Evolutionary conservation across 2,797 vertebrate genomes (phyloP).

Genomic region (Leuciscus waleckii): DNA sequence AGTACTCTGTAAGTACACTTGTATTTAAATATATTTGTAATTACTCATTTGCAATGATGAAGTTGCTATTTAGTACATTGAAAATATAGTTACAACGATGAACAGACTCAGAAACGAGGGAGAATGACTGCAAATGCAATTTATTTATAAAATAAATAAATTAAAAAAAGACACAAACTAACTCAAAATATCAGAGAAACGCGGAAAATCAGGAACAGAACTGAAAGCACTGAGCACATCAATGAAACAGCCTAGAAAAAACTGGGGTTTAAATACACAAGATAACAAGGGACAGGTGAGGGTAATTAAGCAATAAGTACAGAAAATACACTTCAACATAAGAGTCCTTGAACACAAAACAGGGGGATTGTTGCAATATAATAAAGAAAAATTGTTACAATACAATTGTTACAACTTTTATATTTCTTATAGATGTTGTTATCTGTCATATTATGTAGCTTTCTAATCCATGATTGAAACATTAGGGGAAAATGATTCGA

Average conservation of each 20-base stretch:
- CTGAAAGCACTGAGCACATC: too few relatives aligned
- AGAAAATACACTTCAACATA: too few relatives aligned
- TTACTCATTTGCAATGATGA: neutral
- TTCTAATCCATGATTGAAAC: neutral
- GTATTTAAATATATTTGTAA: neutral
- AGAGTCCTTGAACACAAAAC: neutral
- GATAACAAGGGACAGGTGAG: neutral
- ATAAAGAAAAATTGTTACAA: neutral
- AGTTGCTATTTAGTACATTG: neutral
- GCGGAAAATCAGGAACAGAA: too few relatives aligned
- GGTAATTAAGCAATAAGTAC: neutral
- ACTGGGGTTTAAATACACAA: neutral
- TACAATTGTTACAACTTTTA: neutral
- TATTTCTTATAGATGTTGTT: neutral
- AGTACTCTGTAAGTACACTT: too few relatives aligned
- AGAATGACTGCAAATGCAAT: neutral
- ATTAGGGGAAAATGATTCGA: rapidly evolving
- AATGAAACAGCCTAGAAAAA: neutral
- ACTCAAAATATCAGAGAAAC: too few relatives aligned
- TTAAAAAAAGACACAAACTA: too few relatives aligned
- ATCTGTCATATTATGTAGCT: neutral
- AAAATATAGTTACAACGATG: neutral
- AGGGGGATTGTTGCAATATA: neutral
- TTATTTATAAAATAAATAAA: too few relatives aligned
- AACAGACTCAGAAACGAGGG: neutral